These are phyloP conservation scores for Amphipyra tragopoginis DNA, from an alignment of 2,888 invertebrate species.

Conservation along the genomic window DNA sequence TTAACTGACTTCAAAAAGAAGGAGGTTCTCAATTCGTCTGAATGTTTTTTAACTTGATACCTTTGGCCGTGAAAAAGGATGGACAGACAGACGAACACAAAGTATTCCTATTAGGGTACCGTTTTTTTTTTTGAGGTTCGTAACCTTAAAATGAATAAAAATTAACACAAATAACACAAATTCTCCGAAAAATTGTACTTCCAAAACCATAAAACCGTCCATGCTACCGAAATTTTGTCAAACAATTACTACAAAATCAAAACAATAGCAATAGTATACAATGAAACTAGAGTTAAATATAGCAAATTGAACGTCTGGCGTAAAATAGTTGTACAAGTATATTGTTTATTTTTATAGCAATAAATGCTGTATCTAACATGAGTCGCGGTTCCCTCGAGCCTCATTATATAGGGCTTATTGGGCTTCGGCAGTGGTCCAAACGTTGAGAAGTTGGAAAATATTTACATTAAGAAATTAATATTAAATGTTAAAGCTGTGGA, in stretches of 20 bases:
- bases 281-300: slow-evolving; percentile 10
- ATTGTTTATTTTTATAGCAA: slow-evolving; percentile 55
- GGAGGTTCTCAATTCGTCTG: no score
- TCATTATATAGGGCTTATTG: slow-evolving; percentile 78
- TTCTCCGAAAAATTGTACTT: no score
- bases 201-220: no score
- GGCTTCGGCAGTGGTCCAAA: slow-evolving; percentile 52
- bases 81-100: no score
- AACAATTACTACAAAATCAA: slow-evolving; percentile 17
- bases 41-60: no score
- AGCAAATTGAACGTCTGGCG: slow-evolving; percentile 35
- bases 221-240: no score
- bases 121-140: no score
- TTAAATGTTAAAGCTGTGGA: neutral
- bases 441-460: slow-evolving; percentile 5
- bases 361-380: slow-evolving; percentile 66
- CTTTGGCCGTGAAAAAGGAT: no score
- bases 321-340: slow-evolving; percentile 38
- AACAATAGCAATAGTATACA: slow-evolving; percentile 20
- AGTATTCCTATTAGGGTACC: no score
- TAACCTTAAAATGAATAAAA: no score
- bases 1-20: no score
- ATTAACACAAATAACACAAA: no score
- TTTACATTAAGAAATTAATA: slow-evolving; percentile 20
- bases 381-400: slow-evolving; percentile 65